These are phyloP conservation scores for Aphaenogaster floridana DNA, from an alignment of 1,140 invertebrate genomes.

Conservation along the genomic window DNA sequence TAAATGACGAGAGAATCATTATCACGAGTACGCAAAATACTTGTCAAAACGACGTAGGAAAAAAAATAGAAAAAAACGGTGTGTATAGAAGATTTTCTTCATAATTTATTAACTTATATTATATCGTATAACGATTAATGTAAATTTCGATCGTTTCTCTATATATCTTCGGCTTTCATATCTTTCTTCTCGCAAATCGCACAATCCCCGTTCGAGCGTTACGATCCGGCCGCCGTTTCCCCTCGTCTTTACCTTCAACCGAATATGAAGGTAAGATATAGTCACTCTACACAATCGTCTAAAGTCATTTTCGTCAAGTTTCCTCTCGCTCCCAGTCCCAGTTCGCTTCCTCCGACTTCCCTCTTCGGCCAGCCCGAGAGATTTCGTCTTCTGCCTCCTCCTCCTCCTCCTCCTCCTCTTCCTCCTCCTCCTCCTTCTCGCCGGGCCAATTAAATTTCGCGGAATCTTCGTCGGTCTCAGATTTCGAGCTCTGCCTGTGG, in stretches of 20 bases:
- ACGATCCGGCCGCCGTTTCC: not conserved
- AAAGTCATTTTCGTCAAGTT: conserved; percentile 70
- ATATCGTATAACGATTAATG: conserved; percentile 46
- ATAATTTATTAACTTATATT: conserved; percentile 57
- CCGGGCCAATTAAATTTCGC: conserved; percentile 73
- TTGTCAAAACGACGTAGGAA: not conserved
- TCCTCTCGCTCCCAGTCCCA: conserved; percentile 79
- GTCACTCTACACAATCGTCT: conserved; percentile 36
- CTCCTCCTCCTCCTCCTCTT: conserved; percentile 76
- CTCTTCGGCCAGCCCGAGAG: conserved; percentile 60
- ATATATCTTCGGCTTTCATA: not conserved
- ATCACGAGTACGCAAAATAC: not conserved
- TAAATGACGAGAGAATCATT: not conserved
- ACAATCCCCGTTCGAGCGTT: not conserved
- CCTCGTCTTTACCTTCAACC: conserved; percentile 44
- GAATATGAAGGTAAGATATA: conserved; percentile 31
- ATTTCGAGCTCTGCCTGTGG: conserved; percentile 62
- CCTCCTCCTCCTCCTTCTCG: conserved; percentile 77
- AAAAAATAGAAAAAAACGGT: not conserved
- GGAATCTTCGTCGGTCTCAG: conserved; percentile 70
- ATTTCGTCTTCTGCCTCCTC: conserved; percentile 68
- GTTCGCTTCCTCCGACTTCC: conserved; percentile 78
- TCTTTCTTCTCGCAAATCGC: not conserved
- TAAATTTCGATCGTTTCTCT: conserved; percentile 46
- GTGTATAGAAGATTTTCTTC: conserved; percentile 33